Evolutionary conservation across 2,888 invertebrate genomes (phyloP), one percentile per base, ranked within the genome.

Genomic region (Allophyes oxyacanthae): DNA sequence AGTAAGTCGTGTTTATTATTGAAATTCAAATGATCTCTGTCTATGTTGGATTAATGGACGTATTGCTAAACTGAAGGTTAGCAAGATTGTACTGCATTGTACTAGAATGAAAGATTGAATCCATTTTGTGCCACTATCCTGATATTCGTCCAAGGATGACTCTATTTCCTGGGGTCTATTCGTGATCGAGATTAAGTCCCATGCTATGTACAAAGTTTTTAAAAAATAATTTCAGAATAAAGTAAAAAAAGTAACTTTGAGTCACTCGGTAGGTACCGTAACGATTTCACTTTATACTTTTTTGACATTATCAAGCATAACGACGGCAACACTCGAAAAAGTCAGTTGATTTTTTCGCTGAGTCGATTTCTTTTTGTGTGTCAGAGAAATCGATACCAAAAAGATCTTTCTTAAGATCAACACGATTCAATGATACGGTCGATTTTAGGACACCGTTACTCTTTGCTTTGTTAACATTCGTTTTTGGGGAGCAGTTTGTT

Each of bases 291-390:
- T 66, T 64, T 37, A 60, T 30, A 52, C 45, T 58, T 72, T 71
- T 75, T 75, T 77, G 60, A 64, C 71, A 68, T 73, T 75, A 72
- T 63, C 30, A 53, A 58, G 51, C 36, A 57, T 60, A 67, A 64
- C 54, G 50, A 61, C 53, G 20, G 50, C 49, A 52, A 61, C 64
- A 45, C 45, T 48, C 48, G 26, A 68, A 52, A 64, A 57, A 65
- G 54, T 66, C 60, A 61, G 43, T 54, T 53, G 51, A 61, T 73
- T 77, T 78, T 75, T 77, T 64, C 58, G 51, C 59, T 40, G 45
- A 61, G 53, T 85, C 83, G 80, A 84, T 86, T 82, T 80, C 72
- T 84, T 86, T 88, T 84, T 84, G 74, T 83, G 60, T 67, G 74
- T 50, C 73, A 63, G 81, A 79, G 85, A 87, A 86, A 86, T 84